Evolutionary conservation across 2,888 invertebrate species (phyloP).

Genomic region (Cheilosia variabilis): DNA sequence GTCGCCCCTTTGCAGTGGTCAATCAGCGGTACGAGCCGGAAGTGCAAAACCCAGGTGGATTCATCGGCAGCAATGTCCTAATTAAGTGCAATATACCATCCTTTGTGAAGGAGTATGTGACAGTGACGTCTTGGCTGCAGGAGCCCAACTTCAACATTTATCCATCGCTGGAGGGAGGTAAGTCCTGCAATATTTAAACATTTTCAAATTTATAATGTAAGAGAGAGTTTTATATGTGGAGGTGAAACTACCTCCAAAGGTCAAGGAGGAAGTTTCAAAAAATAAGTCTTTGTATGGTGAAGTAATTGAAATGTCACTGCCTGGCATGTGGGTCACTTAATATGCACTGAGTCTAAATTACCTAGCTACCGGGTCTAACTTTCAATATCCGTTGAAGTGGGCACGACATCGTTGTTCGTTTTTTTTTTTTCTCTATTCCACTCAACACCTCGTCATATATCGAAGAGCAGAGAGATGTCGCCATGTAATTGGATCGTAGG

Average conservation of each 20-base stretch:
- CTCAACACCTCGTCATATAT: background rate
- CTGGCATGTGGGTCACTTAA: no score
- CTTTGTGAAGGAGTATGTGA: constrained; percentile 85
- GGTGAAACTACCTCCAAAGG: no score
- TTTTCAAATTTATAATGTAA: background rate
- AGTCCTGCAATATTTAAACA: constrained; percentile 76
- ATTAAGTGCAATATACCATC: constrained; percentile 85
- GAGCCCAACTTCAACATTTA: constrained; percentile 86
- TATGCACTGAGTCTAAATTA: no score
- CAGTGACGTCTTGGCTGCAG: constrained; percentile 86
- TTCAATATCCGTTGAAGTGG: background rate
- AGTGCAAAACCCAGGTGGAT: constrained; percentile 86
- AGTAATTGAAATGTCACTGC: no score
- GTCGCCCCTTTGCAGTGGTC: constrained; percentile 83
- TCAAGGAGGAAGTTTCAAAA: no score
- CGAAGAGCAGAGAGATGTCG: background rate
- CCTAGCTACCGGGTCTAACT: no score
- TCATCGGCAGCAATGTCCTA: constrained; percentile 85
- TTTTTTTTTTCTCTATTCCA: background rate
- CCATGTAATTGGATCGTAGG: background rate
- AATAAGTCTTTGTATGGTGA: no score
- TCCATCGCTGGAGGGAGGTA: constrained; percentile 85
- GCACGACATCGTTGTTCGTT: no score
- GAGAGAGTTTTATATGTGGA: background rate
- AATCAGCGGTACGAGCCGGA: constrained; percentile 86